Evolutionary conservation across 2,888 invertebrate species (phyloP).

Genomic region (Lutraria lutraria): DNA sequence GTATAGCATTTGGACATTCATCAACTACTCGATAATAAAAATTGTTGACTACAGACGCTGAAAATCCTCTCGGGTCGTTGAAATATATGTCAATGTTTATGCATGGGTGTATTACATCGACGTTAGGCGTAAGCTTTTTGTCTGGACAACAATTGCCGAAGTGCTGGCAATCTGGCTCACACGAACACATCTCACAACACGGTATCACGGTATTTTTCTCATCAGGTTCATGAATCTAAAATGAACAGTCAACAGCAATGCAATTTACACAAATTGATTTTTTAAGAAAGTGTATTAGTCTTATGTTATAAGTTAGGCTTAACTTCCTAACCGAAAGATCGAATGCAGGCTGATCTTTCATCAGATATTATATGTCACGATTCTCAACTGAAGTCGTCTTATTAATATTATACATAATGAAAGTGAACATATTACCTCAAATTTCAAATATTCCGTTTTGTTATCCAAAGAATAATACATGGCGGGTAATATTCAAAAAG

Average conservation of each 20-base stretch:
- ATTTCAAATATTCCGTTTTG: too few species aligned
- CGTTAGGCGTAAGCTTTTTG: neutral
- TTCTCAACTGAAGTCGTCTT: too few species aligned
- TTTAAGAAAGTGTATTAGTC: too few species aligned
- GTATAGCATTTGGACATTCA: neutral
- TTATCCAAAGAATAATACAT: too few species aligned
- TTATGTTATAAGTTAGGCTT: too few species aligned
- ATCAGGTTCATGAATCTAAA: neutral
- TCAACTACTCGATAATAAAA: slow-evolving; percentile 10
- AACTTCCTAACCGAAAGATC: too few species aligned
- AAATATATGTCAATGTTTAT: neutral
- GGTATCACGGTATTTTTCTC: neutral
- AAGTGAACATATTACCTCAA: too few species aligned
- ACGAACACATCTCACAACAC: slow-evolving; percentile 28
- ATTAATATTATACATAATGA: too few species aligned
- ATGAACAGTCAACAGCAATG: neutral
- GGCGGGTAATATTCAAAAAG: too few species aligned
- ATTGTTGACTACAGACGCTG: fast-evolving
- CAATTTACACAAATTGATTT: too few species aligned
- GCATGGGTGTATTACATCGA: neutral
- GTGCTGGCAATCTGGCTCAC: neutral
- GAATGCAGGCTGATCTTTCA: too few species aligned
- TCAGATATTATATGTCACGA: too few species aligned
- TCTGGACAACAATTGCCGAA: slow-evolving; percentile 15
- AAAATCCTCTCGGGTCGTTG: neutral